Base-by-base conservation (phyloP, 2,888 invertebrate species). In the Andrena praecox region DNA sequence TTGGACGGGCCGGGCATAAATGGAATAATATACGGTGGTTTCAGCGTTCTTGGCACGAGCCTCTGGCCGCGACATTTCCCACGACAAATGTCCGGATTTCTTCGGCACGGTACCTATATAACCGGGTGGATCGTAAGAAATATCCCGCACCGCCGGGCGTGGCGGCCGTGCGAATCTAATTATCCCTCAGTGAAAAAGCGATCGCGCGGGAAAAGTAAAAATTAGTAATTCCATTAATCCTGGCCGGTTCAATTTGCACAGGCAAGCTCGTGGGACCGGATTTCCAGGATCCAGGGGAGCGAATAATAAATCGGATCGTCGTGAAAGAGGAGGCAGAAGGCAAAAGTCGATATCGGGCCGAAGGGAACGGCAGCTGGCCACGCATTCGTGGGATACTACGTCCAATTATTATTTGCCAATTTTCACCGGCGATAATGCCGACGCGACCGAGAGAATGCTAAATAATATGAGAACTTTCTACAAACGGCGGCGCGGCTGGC, bases 391-490 rank as follows among this genome's bases (percentile, higher is more conserved):
- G 76, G 52, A 63, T 35, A 73, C 64, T 35, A 73, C 64, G 69
- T 62, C 42, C 75, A 76, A 87, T 88, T 85, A 86, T 86, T 85
- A 82, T 81, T 86, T 74, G 89, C 89, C 91, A 90, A 92, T 91
- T 91, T 92, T 90, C 90, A 84, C 82, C 75, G 8, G 87, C 78
- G 87, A 89, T 89, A 90, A 90, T 85, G 87, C 85, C 84, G 56
- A 66, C 66, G 75, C 77, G 80, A 80, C 77, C 77, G 77, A 85
- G 84, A 86, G 89, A 91, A 91, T 91, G 91, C 90, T 91, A 91
- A 92, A 92, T 91, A 91, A 92, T 91, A 91, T 87, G 87, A 86
- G 82, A 90, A 93, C 93, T 93, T 93, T 93, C 93, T 93, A 92
- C 90, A 85, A 89, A 85, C 82, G 80, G 72, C 80, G 68, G 79